Conservation (phyloP, 2,888 invertebrate genomes). For the Philaethria dido region DNA sequence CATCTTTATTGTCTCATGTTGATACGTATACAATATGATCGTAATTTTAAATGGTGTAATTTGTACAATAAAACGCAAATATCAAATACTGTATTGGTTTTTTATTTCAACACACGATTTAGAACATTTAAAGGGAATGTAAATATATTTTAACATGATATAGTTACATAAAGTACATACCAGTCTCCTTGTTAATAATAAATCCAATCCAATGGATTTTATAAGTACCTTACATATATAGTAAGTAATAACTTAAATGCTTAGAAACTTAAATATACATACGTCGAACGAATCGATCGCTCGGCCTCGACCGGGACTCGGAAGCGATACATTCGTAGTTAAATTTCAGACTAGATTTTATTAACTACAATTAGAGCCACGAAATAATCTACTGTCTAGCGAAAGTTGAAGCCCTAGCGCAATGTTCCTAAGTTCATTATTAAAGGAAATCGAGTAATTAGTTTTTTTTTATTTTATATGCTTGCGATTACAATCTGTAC, state of each 20-base stretch:
- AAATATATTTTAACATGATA: conserved; percentile 68
- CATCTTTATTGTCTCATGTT: no score
- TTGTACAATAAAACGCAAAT: conserved; percentile 64
- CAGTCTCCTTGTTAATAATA: conserved; percentile 80
- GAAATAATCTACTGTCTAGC: conserved; percentile 55
- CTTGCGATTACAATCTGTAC: conserved; percentile 10
- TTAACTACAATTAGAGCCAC: conserved; percentile 66
- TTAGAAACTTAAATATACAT: conserved; percentile 56
- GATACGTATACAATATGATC: not conserved
- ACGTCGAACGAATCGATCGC: conserved; percentile 51
- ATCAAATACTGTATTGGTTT: conserved; percentile 81
- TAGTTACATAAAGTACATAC: conserved; percentile 73
- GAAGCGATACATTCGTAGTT: conserved; percentile 58
- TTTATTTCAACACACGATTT: conserved; percentile 66
- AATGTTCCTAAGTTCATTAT: conserved; percentile 23
- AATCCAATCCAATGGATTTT: conserved; percentile 71
- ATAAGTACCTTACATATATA: conserved; percentile 69
- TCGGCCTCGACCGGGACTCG: conserved; percentile 61
- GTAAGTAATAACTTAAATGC: conserved; percentile 79
- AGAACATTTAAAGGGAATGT: conserved; percentile 74
- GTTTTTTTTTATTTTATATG: not conserved
- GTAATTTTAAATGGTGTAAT: not conserved
- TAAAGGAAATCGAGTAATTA: conserved; percentile 6
- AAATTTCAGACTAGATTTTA: conserved; percentile 76
- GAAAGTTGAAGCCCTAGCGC: conserved; percentile 29